Percentiles rank a stretch among this genome's conserved stretches.
Evolutionary conservation across 2,888 invertebrate species (phyloP).

Genomic region (Seira sanloemensis): DNA sequence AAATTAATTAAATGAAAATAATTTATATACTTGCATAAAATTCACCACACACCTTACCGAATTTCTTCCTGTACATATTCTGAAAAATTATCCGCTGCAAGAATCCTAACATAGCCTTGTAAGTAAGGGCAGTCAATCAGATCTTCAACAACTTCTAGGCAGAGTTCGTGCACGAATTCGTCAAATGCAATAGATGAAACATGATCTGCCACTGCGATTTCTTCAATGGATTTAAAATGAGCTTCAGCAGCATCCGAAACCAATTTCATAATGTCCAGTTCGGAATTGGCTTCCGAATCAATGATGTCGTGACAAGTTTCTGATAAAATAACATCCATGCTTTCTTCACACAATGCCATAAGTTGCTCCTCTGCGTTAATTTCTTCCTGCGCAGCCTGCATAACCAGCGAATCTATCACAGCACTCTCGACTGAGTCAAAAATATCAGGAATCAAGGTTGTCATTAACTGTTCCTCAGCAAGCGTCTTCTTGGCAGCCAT

Average conservation of each 20-base stretch:
- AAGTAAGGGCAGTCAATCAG: neutral
- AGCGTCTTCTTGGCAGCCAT: neutral
- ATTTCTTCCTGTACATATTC: too few species aligned
- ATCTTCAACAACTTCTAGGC: neutral
- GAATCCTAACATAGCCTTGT: neutral
- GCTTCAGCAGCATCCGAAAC: neutral
- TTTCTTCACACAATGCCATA: slow-evolving; percentile 25
- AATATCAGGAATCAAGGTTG: neutral
- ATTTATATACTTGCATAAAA: neutral
- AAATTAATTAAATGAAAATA: neutral
- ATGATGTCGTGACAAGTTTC: slow-evolving; percentile 6
- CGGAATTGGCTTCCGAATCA: neutral
- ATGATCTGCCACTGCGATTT: neutral
- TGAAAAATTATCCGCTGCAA: too few species aligned
- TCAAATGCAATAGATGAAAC: neutral
- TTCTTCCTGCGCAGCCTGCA: neutral
- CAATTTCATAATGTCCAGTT: neutral
- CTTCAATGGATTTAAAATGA: neutral
- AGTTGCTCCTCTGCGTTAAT: neutral
- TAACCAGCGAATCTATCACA: neutral
- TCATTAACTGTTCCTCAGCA: neutral
- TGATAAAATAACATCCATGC: slow-evolving; percentile 6
- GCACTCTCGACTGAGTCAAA: neutral
- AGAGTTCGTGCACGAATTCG: neutral
- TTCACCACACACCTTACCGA: too few species aligned